Percentiles rank a stretch among this genome's conserved stretches.
Evolutionary conservation across 1,140 invertebrate genomes (phyloP).

Genomic region (Caenorhabditis briggsae): DNA sequence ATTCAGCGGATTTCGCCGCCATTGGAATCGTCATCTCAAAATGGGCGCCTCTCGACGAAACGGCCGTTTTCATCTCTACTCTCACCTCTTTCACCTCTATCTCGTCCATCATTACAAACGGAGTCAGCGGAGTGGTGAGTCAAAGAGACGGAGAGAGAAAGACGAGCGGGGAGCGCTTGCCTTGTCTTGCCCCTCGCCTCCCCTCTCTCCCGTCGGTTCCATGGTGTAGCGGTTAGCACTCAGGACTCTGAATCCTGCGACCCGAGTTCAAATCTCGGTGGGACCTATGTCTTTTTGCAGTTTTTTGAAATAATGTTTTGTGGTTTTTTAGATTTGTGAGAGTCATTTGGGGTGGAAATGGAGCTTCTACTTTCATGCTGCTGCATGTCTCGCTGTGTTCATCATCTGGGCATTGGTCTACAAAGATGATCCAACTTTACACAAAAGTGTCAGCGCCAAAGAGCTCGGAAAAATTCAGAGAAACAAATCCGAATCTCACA

Average conservation of each 20-base stretch:
- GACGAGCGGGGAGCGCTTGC: neutral
- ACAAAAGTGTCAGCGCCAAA: constrained; percentile 29
- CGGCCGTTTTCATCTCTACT: constrained; percentile 58
- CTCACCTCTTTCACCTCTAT: constrained; percentile 63
- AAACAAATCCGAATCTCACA: constrained; percentile 23
- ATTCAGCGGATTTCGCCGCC: constrained; percentile 61
- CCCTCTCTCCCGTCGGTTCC: constrained; percentile 18
- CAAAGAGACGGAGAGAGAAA: neutral
- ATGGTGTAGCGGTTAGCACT: constrained; percentile 40
- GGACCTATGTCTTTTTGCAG: constrained; percentile 11
- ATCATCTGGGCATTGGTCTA: constrained; percentile 57
- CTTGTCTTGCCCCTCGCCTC: neutral
- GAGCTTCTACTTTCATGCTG: constrained; percentile 59
- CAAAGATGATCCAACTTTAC: constrained; percentile 57
- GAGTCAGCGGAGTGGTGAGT: constrained; percentile 62
- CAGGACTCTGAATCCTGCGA: constrained; percentile 49
- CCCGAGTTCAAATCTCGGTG: constrained; percentile 55
- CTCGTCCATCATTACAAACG: constrained; percentile 59
- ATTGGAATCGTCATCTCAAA: constrained; percentile 60
- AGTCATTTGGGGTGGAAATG: constrained; percentile 60
- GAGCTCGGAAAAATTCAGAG: constrained; percentile 33
- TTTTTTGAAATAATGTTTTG: neutral
- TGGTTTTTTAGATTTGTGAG: constrained; percentile 59
- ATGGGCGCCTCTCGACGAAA: constrained; percentile 64
- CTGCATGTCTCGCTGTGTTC: constrained; percentile 47